Evolutionary conservation across 2,113 vertebrate genomes (phyloP).

Genomic region (Megaceryle torquata): DNA sequence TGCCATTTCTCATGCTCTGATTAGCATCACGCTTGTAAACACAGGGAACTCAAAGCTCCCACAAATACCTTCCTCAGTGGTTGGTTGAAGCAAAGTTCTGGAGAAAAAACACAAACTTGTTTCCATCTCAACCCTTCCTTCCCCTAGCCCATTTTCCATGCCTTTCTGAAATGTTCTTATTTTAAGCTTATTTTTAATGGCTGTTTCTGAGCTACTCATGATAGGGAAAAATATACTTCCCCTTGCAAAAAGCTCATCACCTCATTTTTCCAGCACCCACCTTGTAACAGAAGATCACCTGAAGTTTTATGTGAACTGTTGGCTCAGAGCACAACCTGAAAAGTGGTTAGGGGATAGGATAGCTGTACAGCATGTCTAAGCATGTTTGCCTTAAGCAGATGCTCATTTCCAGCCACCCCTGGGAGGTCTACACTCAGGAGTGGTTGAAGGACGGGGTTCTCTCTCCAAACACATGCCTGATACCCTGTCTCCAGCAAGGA

Average conservation of each 20-base stretch:
- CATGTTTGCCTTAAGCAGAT: background rate
- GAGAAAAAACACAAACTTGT: background rate
- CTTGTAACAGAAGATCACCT: background rate
- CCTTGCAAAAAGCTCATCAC: background rate
- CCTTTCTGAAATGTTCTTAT: background rate
- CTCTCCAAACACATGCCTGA: background rate
- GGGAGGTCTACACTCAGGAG: background rate
- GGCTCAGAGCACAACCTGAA: background rate
- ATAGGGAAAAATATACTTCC: background rate
- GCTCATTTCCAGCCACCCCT: background rate
- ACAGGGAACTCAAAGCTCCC: background rate
- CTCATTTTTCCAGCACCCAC: background rate
- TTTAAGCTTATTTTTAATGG: background rate
- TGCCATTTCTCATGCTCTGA: background rate
- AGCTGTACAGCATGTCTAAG: background rate
- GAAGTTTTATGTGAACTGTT: background rate
- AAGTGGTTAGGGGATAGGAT: background rate
- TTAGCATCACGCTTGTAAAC: background rate
- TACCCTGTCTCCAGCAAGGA: background rate
- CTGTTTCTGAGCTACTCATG: background rate
- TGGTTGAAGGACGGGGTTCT: background rate
- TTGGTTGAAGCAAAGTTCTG: background rate
- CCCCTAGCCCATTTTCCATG: background rate
- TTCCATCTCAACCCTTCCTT: background rate
- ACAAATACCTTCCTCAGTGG: background rate